Base-by-base conservation (phyloP, 2,797 vertebrate genomes). In the Danio jaintianensis region DNA sequence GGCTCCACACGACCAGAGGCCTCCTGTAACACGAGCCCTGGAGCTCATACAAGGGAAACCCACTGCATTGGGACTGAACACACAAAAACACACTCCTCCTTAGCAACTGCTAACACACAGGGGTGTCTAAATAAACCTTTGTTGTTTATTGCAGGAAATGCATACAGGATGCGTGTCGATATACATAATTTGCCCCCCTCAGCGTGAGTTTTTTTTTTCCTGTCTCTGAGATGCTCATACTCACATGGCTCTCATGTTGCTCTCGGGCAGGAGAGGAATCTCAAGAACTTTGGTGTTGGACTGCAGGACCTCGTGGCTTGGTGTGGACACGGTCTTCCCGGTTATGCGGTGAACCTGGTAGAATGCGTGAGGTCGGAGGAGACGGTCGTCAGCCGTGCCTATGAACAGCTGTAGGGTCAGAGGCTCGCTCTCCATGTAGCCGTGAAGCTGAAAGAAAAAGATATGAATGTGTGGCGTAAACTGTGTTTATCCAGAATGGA, bases 291-390 rank as follows among this genome's bases (percentile, higher is more conserved):
- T 99, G 95, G 98, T 99, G 93, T 97, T 98, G 87, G 95, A 96
- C 91, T 98, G 95, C 89, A 98, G 91, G 82, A 95, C 96, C 92
- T 99, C 98, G 0, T 98, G 98, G 93, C 98, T 99, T 92, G 96
- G 96, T 45, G 97, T 99, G 82, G 98, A 98, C 84, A 99, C 98
- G 0, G 98, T 99, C 93, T 99, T 99, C 83, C 98, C 98, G 0
- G 98, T 99, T 95, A 99, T 99, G 50, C 98, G 96, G 88, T 99
- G 98, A 81, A 99, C 98, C 94, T 99, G 98, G 94, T 99, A 99
- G 94, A 99, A 99, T 89, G 98, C 98, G 73, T 99, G 98, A 29
- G 98, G 98, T 85, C 98, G 93, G 92, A 99, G 95, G 91, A 99
- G 95, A 89, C 98, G 97, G 94, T 99, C 98, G 50, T 99, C 98